Evolutionary conservation across 2,888 invertebrate genomes (phyloP).

Genomic region (Lycocerus yunnanus): DNA sequence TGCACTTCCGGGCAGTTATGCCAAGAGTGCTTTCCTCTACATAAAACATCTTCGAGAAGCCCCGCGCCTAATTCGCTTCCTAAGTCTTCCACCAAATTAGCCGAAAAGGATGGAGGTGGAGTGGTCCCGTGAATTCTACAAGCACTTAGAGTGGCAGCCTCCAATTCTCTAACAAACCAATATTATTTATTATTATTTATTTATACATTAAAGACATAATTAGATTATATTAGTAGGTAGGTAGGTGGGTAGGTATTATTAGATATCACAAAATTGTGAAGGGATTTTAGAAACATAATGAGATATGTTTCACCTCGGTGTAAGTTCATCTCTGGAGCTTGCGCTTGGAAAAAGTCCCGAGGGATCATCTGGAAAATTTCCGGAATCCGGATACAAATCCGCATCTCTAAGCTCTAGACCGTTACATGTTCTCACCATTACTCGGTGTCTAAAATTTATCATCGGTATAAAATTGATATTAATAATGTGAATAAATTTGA

Average conservation of each 20-base stretch:
- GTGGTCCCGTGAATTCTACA: constrained; percentile 66
- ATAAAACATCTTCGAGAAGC: constrained; percentile 45
- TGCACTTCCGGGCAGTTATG: constrained; percentile 90
- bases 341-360: constrained; percentile 61
- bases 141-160: constrained; percentile 60
- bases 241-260: background rate
- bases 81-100: constrained; percentile 58
- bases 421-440: constrained; percentile 79
- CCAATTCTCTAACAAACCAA: constrained; percentile 57
- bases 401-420: constrained; percentile 72
- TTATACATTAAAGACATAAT: background rate
- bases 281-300: background rate
- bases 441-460: constrained; percentile 55
- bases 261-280: background rate
- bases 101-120: constrained; percentile 60
- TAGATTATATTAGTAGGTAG: too few relatives aligned
- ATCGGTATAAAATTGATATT: constrained; percentile 36
- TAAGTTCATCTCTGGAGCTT: constrained; percentile 61
- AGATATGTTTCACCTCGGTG: constrained; percentile 56
- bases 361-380: constrained; percentile 53
- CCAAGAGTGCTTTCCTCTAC: constrained; percentile 73
- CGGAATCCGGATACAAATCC: constrained; percentile 49
- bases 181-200: background rate
- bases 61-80: constrained; percentile 51
- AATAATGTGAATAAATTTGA: background rate